Percentiles rank a stretch among this genome's conserved stretches.
Conservation (phyloP, 2,113 vertebrate species). For the Takifugu flavidus region DNA sequence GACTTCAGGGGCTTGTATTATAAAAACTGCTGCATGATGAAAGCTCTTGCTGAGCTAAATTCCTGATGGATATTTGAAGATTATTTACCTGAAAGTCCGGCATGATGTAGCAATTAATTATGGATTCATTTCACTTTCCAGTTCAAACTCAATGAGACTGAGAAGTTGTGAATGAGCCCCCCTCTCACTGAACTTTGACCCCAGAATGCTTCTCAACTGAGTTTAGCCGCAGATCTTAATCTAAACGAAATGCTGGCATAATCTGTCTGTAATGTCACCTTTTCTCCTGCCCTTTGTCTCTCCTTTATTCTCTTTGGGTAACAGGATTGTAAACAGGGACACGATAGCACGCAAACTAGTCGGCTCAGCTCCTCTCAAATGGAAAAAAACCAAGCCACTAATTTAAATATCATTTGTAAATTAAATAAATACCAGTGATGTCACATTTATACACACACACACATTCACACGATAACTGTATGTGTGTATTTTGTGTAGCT, state of each 20-base stretch:
- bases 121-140: too few species aligned
- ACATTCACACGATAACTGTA: too few species aligned
- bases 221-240: slow-evolving; percentile 62
- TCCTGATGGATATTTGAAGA: too few species aligned
- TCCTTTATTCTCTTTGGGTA: slow-evolving; percentile 45
- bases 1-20: neutral
- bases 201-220: slow-evolving; percentile 7
- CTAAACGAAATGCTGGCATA: slow-evolving; percentile 61
- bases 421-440: neutral
- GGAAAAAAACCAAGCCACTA: slow-evolving; percentile 16
- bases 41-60: too few species aligned
- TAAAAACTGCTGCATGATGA: neutral
- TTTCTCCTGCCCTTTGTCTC: neutral
- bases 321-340: slow-evolving; percentile 49
- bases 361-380: slow-evolving; percentile 37
- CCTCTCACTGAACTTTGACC: too few species aligned
- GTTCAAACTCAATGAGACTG: too few species aligned
- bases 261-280: slow-evolving; percentile 32
- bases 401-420: slow-evolving; percentile 37
- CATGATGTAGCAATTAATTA: too few species aligned
- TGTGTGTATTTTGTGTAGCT: too few species aligned
- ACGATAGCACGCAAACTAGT: slow-evolving; percentile 45
- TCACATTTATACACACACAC: too few species aligned
- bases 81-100: too few species aligned
- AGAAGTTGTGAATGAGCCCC: too few species aligned